Percentiles rank a stretch among this genome's conserved stretches.
Conservation (phyloP, 2,113 vertebrate species). For the Chaetorhynchus papuensis region DNA sequence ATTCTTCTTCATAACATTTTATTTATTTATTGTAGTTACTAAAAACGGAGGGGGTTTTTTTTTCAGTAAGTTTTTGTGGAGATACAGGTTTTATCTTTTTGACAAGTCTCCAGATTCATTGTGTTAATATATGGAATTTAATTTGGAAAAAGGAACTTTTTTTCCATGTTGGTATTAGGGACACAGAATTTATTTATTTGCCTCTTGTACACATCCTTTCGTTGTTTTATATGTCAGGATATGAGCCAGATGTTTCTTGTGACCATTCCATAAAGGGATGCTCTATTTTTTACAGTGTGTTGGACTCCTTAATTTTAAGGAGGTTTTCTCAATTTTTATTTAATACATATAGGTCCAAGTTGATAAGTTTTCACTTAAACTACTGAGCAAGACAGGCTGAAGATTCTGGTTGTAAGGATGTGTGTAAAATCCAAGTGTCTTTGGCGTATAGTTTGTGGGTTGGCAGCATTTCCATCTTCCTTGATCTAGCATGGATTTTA, state of each 20-base stretch:
- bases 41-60: neutral
- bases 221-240: neutral
- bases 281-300: neutral
- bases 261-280: neutral
- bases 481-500: neutral
- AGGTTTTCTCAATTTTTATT: neutral
- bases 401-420: neutral
- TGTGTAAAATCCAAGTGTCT: neutral
- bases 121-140: neutral
- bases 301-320: neutral
- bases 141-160: neutral
- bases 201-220: neutral
- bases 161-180: neutral
- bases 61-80: neutral
- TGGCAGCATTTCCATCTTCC: neutral
- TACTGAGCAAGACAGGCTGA: neutral
- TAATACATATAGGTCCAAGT: neutral
- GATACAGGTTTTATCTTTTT: neutral
- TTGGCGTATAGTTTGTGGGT: neutral
- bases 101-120: neutral
- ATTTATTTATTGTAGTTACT: neutral
- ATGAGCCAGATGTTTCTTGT: neutral
- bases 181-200: neutral
- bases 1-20: neutral
- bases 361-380: neutral